Base-by-base conservation (phyloP, 2,797 vertebrate genomes). In the Xenentodon cancila region DNA sequence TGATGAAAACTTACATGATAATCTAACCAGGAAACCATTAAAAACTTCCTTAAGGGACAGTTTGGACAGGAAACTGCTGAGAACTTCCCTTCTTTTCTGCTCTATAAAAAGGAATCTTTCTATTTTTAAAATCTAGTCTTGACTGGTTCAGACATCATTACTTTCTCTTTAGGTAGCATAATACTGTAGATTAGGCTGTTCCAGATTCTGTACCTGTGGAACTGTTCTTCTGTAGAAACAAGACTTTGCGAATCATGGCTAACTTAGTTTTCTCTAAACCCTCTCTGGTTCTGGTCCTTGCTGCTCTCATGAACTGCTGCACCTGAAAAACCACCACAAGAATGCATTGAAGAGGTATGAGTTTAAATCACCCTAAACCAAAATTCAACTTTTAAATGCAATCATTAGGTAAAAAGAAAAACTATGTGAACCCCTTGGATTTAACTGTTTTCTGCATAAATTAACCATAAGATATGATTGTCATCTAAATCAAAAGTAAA, bases 231-330 rank as follows among this genome's bases (percentile, higher is more conserved):
- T 95, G 96, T 67, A 97, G 84, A 77, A 97, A 97, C 0, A 94
- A 94, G 40, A 96, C 94, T 75, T 92, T 94, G 55, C 95, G 92
- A 91, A 97, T 90, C 87, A 97, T 96, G 0, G 95, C 96, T 1
- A 95, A 92, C 74, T 93, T 93, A 0, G 95, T 97, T 85, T 95
- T 96, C 84, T 96, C 94, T 89, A 97, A 83, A 34, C 96, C 93
- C 0, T 95, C 95, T 78, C 94, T 96, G 42, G 96, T 97, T 54
- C 95, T 93, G 0, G 92, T 95, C 67, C 91, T 93, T n/a, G 95
- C 95, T 0, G 95, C 95, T 75, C 94, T 97, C 95, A 97, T 95
- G 76, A 97, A 73, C 87, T 96, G 95, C 1, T 96, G 95, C 88
- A 97, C 94, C 96, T 98, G 9, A 0, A 19, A 47, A 50, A 25